A percentile compares a stretch with the other conserved stretches of the same genome.
Conservation (phyloP, 1,140 invertebrate species). For the Drosophila ironensis region DNA sequence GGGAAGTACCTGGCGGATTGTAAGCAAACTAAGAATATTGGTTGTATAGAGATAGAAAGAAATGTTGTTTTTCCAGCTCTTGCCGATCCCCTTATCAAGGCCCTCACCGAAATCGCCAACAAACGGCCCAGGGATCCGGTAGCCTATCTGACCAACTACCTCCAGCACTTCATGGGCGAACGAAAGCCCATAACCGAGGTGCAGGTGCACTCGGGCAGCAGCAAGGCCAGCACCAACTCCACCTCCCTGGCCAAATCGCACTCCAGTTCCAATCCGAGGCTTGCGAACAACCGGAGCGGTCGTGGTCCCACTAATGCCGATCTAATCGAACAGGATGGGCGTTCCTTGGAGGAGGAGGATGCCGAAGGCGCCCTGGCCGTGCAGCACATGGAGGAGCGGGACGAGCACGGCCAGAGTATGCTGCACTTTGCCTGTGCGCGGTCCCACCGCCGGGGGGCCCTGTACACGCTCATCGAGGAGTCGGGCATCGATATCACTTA, state of each 20-base stretch:
- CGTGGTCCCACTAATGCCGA: conserved; percentile 31
- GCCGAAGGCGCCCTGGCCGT: conserved; percentile 34
- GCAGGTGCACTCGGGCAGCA: conserved; percentile 56
- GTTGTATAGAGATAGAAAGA: not conserved
- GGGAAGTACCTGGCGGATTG: conserved; percentile 91
- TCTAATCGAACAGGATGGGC: conserved; percentile 51
- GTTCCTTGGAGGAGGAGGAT: conserved; percentile 53
- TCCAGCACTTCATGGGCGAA: conserved; percentile 86
- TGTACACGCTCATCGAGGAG: conserved; percentile 90
- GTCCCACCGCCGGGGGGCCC: conserved; percentile 88
- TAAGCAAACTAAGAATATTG: conserved; percentile 82
- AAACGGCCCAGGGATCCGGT: conserved; percentile 91
- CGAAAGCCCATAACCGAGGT: conserved; percentile 60
- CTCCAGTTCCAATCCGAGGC: conserved; percentile 1
- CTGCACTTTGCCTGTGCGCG: conserved; percentile 93
- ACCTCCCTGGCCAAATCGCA: conserved; percentile 43
- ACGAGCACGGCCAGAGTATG: conserved; percentile 93
- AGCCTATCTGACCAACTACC: conserved; percentile 90
- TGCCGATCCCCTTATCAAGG: conserved; percentile 93
- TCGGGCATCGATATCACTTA: conserved; percentile 89
- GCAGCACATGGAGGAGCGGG: conserved; percentile 81
- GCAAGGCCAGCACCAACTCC: conserved; percentile 64
- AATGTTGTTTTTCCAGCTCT: conserved; percentile 85
- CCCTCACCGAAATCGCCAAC: conserved; percentile 91
- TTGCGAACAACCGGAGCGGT: conserved; percentile 23